These are phyloP conservation scores for Cyrtorhinus lividipennis DNA, from an alignment of 1,140 invertebrate genomes.

Conservation along the genomic window DNA sequence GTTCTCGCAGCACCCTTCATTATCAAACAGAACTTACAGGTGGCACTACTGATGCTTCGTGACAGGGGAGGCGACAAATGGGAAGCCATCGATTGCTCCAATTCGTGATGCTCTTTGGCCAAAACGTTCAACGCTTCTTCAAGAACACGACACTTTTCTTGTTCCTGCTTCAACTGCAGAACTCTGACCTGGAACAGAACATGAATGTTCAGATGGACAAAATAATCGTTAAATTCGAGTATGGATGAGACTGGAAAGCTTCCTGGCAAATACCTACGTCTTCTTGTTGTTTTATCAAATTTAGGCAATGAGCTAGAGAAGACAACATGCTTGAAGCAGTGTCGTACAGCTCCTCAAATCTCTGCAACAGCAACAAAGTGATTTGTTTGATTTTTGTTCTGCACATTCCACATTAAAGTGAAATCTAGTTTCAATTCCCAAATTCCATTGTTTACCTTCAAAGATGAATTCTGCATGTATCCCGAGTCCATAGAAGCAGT, in stretches of 20 bases:
- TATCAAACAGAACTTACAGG: constrained; percentile 19
- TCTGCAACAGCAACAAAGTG: constrained; percentile 21
- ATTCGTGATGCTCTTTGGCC: constrained; percentile 49
- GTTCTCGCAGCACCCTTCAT: too few relatives aligned
- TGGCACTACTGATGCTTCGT: constrained; percentile 13
- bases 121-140: constrained; percentile 51
- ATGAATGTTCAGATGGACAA: too few relatives aligned
- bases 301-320: constrained; percentile 34
- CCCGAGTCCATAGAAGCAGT: constrained; percentile 22
- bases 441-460: constrained; percentile 9
- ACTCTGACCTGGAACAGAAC: constrained; percentile 23
- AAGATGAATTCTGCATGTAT: background rate
- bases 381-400: too few relatives aligned
- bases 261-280: constrained; percentile 33
- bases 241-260: too few relatives aligned
- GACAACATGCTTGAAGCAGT: constrained; percentile 30
- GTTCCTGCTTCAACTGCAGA: constrained; percentile 30
- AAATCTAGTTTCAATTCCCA: too few relatives aligned
- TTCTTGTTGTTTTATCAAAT: constrained; percentile 37
- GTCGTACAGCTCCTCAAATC: constrained; percentile 25
- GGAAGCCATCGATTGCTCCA: constrained; percentile 43
- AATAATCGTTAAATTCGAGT: too few relatives aligned
- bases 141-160: constrained; percentile 46
- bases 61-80: constrained; percentile 23
- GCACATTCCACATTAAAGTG: too few relatives aligned